Evolutionary conservation across 2,888 invertebrate species (phyloP), one percentile per base, ranked within the genome.

Genomic region (Prosapia bicincta): DNA sequence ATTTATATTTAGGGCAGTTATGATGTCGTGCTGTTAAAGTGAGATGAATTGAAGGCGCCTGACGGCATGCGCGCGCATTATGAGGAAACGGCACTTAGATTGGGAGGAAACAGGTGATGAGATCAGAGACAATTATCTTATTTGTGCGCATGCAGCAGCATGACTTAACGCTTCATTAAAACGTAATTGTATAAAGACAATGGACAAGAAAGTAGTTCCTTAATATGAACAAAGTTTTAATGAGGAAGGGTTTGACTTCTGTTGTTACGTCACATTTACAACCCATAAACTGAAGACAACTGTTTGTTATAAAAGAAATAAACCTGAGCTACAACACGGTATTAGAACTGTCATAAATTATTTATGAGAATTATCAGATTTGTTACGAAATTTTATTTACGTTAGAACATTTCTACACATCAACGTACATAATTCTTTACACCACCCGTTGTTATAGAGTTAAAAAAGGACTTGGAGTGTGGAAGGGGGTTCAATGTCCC

Each of bases 1-100:
- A 38, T 38, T 38, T 38, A 38, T 38, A 38, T 38, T 38, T 38
- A 38, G 54, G n/a, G 13, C 20, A 54, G 54, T 54, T 54, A 54
- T 20, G 54, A 54, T 20, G 54, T 54, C 20, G 20, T 54, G 54
- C 3, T 54, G 15, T 9, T 38, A 54, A 54, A 54, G 54, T 54
- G 54, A 54, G n/a, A 54, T 54, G 54, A 54, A 54, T 54, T 54
- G 54, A 54, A 54, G 54, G 54, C 54, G 54, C 54, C 54, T 54
- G 54, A 54, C 54, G 54, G 54, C 54, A 20, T 54, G 54, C 54
- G 54, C 54, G 54, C 54, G 54, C 54, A 54, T 54, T 1, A 54
- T 54, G 54, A 54, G 54, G 54, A 54, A 54, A 54, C 54, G 54
- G 20, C 54, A 6, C 54, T 54, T 54, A 54, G 54, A 54, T 54